Evolutionary conservation across 2,888 invertebrate species (phyloP).

Genomic region (Xestia sexstrigata): DNA sequence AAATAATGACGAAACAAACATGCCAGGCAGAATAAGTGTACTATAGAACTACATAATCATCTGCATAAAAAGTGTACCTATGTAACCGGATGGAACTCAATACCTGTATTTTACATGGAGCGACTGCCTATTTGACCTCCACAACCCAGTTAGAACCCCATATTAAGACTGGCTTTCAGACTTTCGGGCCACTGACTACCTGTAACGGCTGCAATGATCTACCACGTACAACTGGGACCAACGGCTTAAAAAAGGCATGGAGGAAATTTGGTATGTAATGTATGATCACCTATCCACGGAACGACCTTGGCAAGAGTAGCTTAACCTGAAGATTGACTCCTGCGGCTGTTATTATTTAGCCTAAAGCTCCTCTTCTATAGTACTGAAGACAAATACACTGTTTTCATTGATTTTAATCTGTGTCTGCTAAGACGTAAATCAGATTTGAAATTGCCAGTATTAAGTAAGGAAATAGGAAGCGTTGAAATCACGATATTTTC

Average conservation of each 20-base stretch:
- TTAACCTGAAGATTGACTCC: background rate
- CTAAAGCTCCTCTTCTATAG: background rate
- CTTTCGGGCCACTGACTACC: background rate
- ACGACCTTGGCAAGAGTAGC: background rate
- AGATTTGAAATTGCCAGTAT: constrained; percentile 49
- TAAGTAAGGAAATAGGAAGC: constrained; percentile 48
- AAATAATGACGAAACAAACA: background rate
- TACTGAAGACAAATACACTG: background rate
- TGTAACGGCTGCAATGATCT: background rate
- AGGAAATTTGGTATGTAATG: no score
- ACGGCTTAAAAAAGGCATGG: no score
- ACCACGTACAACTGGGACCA: background rate
- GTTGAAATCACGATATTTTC: constrained; percentile 72
- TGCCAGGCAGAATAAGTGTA: no score
- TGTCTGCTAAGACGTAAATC: constrained; percentile 41
- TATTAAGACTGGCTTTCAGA: background rate
- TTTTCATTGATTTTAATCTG: constrained; percentile 19
- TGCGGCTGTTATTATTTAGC: background rate
- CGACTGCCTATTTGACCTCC: background rate
- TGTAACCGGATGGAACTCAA: background rate
- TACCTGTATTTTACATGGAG: background rate
- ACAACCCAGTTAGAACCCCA: background rate
- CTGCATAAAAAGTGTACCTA: background rate
- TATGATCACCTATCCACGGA: background rate
- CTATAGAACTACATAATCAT: background rate